phyloP scores from a whole-genome alignment of 37 sponge, comb jelly and placozoan species.

The Aphrocallistes beatrix region DNA sequence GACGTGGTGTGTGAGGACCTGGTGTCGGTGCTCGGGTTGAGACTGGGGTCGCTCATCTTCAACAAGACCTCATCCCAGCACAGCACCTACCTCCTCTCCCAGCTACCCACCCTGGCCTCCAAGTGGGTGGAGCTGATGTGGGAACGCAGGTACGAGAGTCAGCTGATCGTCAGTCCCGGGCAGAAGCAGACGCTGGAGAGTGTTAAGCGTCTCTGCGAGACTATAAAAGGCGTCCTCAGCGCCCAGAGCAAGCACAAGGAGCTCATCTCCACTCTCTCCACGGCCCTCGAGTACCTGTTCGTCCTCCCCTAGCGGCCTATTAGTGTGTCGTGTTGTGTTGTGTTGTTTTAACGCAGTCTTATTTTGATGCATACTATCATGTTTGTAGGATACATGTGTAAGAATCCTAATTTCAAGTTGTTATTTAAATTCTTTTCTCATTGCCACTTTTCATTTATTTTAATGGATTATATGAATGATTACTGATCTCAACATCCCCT shows the following conservation, averaged over 20 bases:
- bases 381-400: not conserved
- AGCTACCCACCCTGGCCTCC: not conserved
- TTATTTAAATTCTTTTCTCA: too few species aligned
- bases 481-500: too few species aligned
- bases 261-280: not conserved
- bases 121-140: not conserved
- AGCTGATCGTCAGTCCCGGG: slow-evolving; percentile 1
- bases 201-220: slow-evolving; percentile 8
- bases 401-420: not conserved
- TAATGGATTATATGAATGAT: too few species aligned
- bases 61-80: not conserved
- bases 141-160: not conserved
- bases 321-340: too few species aligned
- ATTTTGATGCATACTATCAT: not conserved
- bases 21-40: not conserved
- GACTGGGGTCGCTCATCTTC: not conserved
- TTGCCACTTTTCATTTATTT: too few species aligned
- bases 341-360: not conserved
- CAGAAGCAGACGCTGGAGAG: slow-evolving; percentile 9
- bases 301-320: not conserved
- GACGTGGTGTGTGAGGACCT: not conserved
- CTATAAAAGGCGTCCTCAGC: slow-evolving; percentile 3
- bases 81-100: not conserved
- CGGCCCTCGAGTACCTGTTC: not conserved
- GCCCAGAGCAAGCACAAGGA: slow-evolving; percentile 17